phyloP scores from a whole-genome alignment of 2,113 vertebrate species.

The Neolamprologus devosi region DNA sequence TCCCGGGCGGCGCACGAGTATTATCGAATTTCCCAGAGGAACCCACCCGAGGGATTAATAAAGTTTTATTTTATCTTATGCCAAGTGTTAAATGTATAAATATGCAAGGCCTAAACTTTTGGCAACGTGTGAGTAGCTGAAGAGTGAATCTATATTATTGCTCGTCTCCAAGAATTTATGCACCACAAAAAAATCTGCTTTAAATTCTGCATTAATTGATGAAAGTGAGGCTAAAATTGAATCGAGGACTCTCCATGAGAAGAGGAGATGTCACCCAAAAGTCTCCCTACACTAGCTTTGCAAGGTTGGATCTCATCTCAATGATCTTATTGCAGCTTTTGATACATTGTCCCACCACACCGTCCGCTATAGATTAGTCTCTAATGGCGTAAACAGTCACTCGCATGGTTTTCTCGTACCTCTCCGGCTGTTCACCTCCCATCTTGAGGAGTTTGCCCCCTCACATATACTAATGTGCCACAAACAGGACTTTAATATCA shows the following conservation, averaged over 20 bases:
- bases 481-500: not conserved
- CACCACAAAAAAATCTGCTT: not conserved
- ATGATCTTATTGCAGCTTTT: not conserved
- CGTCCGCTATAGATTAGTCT: not conserved
- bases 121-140: not conserved
- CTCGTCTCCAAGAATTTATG: not conserved
- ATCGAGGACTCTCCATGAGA: not conserved
- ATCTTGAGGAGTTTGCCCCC: not conserved
- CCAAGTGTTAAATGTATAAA: not conserved
- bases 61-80: not conserved
- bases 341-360: not conserved
- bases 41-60: no score
- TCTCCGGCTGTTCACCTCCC: not conserved
- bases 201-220: not conserved
- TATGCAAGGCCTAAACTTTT: not conserved
- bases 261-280: not conserved
- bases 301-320: not conserved
- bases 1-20: constrained; percentile 86
- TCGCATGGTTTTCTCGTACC: not conserved
- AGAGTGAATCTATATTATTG: not conserved
- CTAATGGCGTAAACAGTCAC: not conserved
- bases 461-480: not conserved
- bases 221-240: not conserved
- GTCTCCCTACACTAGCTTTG: not conserved
- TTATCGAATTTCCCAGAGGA: rapidly evolving